phyloP scores from a whole-genome alignment of 2,113 vertebrate genomes.

The Thymallus thymallus region DNA sequence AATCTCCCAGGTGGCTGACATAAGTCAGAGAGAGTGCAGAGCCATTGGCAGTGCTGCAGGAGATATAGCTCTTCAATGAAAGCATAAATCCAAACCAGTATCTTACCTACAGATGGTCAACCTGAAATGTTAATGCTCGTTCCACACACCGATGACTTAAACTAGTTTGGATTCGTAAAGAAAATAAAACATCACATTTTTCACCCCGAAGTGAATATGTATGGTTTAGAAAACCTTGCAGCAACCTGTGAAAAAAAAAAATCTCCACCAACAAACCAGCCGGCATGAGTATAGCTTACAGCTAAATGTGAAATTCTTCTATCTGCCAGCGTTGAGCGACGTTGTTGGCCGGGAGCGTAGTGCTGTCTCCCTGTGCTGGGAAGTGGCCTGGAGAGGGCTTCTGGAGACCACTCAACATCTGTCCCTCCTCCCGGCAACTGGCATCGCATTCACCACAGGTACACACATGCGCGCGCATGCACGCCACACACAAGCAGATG shows the following conservation, averaged over 20 bases:
- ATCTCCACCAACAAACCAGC: slow-evolving; percentile 26
- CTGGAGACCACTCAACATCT: slow-evolving; percentile 52
- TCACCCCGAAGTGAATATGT: slow-evolving; percentile 27
- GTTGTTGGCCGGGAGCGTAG: neutral
- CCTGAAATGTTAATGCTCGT: slow-evolving; percentile 10
- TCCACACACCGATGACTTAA: slow-evolving; percentile 4
- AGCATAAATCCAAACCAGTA: slow-evolving; percentile 33
- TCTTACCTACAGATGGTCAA: slow-evolving; percentile 21
- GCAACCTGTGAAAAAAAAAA: neutral
- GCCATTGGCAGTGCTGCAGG: neutral
- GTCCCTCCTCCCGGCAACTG: slow-evolving; percentile 31
- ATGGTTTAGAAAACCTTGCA: slow-evolving; percentile 16
- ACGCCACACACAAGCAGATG: neutral
- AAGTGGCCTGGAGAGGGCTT: neutral
- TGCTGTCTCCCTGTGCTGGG: neutral
- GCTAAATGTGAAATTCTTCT: neutral
- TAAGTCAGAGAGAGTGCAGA: no score
- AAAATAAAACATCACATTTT: neutral
- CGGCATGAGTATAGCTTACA: slow-evolving; percentile 22
- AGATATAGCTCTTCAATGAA: neutral
- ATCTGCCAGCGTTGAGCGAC: neutral
- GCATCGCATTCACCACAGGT: slow-evolving; percentile 32
- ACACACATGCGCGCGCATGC: neutral
- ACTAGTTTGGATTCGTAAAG: neutral
- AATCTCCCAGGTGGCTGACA: no score